phyloP scores from a whole-genome alignment of 1,140 invertebrate genomes.

The Drosophila cardini region DNA sequence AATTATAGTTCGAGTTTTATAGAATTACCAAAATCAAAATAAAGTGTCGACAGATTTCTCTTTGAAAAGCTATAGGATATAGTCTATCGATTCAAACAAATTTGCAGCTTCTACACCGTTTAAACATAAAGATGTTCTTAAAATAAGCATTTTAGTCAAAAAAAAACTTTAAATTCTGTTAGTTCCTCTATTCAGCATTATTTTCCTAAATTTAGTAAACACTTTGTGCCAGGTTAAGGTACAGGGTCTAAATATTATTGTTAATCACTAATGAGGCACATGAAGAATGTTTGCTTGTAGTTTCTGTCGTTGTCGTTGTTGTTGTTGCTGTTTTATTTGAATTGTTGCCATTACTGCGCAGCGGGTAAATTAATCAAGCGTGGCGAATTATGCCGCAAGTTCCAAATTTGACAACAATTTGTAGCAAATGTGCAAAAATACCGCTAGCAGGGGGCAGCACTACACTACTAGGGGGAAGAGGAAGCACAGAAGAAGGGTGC shows the following conservation, averaged over 20 bases:
- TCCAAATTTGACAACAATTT: conserved; percentile 66
- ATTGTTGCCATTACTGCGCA: conserved; percentile 69
- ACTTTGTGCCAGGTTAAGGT: too few species aligned
- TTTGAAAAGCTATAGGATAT: too few species aligned
- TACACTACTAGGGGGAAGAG: not conserved
- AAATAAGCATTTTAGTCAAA: too few species aligned
- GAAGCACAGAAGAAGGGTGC: not conserved
- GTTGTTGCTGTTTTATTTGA: conserved; percentile 32
- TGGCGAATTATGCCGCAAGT: conserved; percentile 50
- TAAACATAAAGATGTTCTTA: too few species aligned
- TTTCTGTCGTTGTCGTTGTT: not conserved
- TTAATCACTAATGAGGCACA: conserved; percentile 72
- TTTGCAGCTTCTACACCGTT: too few species aligned
- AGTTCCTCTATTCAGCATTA: too few species aligned
- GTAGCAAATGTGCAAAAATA: conserved; percentile 44
- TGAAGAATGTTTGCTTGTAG: conserved; percentile 27
- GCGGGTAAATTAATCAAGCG: conserved; percentile 79
- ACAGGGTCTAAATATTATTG: conserved; percentile 41
- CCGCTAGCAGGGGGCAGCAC: not conserved
- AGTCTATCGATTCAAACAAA: too few species aligned
- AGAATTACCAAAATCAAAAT: too few species aligned
- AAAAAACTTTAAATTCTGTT: too few species aligned
- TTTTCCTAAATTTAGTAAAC: too few species aligned
- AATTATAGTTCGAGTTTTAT: too few species aligned
- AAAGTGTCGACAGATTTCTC: too few species aligned